phyloP scores from a whole-genome alignment of 2,113 vertebrate species.

The Psittacula cyanocephala region DNA sequence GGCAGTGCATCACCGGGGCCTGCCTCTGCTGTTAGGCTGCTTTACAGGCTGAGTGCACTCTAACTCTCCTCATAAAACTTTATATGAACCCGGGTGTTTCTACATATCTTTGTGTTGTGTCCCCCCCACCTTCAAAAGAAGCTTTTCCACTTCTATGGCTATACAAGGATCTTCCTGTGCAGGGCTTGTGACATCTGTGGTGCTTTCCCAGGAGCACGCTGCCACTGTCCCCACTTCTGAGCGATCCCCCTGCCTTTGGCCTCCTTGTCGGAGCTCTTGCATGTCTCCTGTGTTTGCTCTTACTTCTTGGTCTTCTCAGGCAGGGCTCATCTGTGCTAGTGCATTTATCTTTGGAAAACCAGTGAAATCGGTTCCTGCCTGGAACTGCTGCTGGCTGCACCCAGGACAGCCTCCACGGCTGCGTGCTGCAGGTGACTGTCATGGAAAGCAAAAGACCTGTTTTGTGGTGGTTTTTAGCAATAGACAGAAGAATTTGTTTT shows the following conservation, averaged over 20 bases:
- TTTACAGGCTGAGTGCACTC: slow-evolving; percentile 51
- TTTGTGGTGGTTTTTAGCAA: not conserved
- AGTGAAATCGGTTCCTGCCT: not conserved
- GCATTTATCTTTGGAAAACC: not conserved
- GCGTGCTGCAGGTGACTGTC: rapidly evolving
- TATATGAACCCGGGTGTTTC: slow-evolving; percentile 15
- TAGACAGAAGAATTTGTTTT: not conserved
- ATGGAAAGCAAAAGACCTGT: not conserved
- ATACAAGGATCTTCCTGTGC: not conserved
- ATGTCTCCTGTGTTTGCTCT: not conserved
- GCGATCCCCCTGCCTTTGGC: not conserved
- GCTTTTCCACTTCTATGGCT: not conserved
- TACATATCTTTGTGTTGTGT: not conserved
- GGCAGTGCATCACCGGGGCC: not conserved
- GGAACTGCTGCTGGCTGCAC: not conserved
- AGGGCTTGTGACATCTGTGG: not conserved
- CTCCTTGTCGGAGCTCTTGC: not conserved
- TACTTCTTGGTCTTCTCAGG: not conserved
- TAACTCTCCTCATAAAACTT: slow-evolving; percentile 57
- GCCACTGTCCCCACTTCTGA: not conserved
- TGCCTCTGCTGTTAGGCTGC: not conserved
- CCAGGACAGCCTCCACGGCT: not conserved
- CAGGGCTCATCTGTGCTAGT: not conserved
- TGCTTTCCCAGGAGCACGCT: not conserved
- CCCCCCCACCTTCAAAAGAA: not conserved